Conservation (phyloP, 2,113 vertebrate species). For the Oenanthe oenanthe region DNA sequence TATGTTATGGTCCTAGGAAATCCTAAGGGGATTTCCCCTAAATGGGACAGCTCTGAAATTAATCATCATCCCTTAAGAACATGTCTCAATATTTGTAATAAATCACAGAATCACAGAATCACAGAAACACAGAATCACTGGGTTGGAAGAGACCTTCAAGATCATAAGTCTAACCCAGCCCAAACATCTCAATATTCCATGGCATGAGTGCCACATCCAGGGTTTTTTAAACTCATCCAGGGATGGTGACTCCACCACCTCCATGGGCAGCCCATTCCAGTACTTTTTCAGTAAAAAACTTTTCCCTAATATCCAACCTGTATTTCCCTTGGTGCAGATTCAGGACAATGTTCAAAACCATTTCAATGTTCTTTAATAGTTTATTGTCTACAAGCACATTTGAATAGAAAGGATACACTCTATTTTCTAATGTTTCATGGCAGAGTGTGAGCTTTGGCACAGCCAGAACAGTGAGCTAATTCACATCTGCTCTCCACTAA, state of each 20-base stretch:
- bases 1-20: not conserved
- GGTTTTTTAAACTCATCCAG: not conserved
- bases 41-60: not conserved
- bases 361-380: not conserved
- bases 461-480: slow-evolving; percentile 4
- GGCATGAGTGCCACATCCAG: not conserved
- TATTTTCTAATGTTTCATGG: slow-evolving; percentile 2
- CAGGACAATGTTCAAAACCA: not conserved
- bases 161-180: not conserved
- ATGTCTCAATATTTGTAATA: not conserved
- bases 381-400: not conserved
- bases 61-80: not conserved
- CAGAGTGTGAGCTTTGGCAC: slow-evolving; percentile 31
- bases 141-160: not conserved
- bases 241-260: not conserved
- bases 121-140: not conserved
- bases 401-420: not conserved
- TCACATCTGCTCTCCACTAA: slow-evolving; percentile 29
- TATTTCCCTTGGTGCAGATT: not conserved
- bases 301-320: too few relatives aligned
- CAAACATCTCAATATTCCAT: not conserved
- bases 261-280: not conserved
- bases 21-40: not conserved
- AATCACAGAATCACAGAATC: not conserved
- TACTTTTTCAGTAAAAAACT: not conserved